phyloP scores from a whole-genome alignment of 2,888 invertebrate species.

The Ophion obscuratus region DNA sequence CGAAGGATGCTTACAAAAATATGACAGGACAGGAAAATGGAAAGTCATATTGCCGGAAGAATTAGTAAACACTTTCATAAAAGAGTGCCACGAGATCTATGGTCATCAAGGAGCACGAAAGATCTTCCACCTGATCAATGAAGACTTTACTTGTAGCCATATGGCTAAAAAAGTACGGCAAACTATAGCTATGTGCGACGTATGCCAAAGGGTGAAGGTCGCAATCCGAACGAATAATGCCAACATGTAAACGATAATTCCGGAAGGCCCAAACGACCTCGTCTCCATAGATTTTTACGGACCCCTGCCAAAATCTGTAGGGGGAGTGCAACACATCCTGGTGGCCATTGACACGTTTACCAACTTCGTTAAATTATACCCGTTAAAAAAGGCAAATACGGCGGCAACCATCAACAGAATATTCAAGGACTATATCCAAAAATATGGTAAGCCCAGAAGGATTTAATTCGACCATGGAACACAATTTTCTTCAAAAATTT shows the following conservation, averaged over 20 bases:
- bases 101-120: no score
- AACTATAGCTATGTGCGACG: no score
- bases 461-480: slow-evolving; percentile 39
- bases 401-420: neutral
- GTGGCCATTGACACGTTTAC: slow-evolving; percentile 20
- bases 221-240: neutral
- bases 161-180: no score
- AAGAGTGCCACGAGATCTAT: no score
- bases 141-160: no score
- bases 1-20: no score
- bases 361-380: neutral
- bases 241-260: neutral
- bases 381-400: neutral
- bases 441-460: no score
- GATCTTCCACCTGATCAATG: no score
- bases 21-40: no score
- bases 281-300: neutral
- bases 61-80: no score
- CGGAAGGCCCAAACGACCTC: neutral
- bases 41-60: no score
- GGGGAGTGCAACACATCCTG: neutral
- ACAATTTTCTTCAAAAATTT: slow-evolving; percentile 2
- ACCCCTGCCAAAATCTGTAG: neutral
- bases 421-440: no score
- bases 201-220: slow-evolving; percentile 4